Base-by-base conservation (phyloP, 2,888 invertebrate species). In the Chloromyia formosa region DNA sequence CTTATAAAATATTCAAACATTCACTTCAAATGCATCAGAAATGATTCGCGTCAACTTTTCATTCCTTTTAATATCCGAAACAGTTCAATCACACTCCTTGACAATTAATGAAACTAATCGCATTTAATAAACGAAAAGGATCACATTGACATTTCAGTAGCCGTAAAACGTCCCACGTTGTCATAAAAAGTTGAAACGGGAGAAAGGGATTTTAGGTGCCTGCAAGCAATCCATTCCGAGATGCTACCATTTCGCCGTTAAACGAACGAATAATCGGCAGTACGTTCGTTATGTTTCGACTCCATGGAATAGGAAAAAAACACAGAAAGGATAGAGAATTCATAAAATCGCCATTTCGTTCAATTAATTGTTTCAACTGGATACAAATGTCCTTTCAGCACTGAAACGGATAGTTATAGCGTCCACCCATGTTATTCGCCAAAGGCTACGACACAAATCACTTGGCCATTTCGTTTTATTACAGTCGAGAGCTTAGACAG, bases 291-390 rank as follows among this genome's bases (percentile, higher is more conserved):
- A n/a, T 27, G 62, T 4, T 5, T 62, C 12, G 18, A 62, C 2
- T 18, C 40, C 27, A 35, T 35, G 3, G 27, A 35, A 35, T 35
- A 35, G 16, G 16, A 1, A 62, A 62, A 62, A 35, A 35, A 4
- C 27, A 35, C 7, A 4, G 62, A 62, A 62, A 62, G 16, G 40
- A 42, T 35, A 7, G 40, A 62, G 40, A 35, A 62, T 35, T 62
- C 62, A 62, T 62, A 62, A 62, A 62, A 62, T 62, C 40, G 62
- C 23, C 62, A 62, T 62, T 62, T 40, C n/a, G 62, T 62, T 62
- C 62, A 62, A 62, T 62, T 62, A 62, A 62, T 62, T 23, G 62
- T 40, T 62, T 16, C 40, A 62, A 16, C 62, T 27, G 62, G 62
- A 62, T 27, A 40, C 62, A 40, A 40, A 35, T 62, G 62, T 62